Conservation (phyloP, 2,113 vertebrate genomes). For the Pholis gunnellus region DNA sequence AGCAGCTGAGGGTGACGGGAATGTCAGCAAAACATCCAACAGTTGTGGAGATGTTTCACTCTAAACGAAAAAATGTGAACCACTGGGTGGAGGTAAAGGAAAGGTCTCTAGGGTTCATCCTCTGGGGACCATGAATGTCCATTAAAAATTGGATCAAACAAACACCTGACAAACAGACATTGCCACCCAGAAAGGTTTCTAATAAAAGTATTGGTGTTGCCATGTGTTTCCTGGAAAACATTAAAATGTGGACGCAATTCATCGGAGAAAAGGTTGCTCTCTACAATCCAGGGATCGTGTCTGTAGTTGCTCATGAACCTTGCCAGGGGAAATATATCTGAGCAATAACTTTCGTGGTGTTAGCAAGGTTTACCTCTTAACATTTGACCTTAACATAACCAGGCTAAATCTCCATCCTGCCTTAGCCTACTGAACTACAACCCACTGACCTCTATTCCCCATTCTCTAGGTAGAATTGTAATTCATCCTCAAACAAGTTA, state of each 20-base stretch:
- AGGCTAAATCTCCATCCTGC: conserved; percentile 20
- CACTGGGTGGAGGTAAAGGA: background rate
- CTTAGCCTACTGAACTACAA: conserved; percentile 40
- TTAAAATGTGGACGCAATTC: background rate
- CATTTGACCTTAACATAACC: conserved; percentile 35
- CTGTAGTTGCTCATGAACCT: conserved; percentile 41
- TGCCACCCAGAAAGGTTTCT: background rate
- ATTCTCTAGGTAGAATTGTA: background rate
- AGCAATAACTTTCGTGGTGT: conserved; percentile 55
- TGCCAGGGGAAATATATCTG: conserved; percentile 22
- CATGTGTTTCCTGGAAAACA: background rate
- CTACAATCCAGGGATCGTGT: background rate
- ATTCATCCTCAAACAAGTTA: background rate
- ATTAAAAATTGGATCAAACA: background rate
- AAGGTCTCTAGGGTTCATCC: background rate
- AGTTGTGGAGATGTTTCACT: no score
- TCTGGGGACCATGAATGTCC: background rate
- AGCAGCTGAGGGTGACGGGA: no score
- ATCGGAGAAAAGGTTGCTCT: background rate
- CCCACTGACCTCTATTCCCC: background rate
- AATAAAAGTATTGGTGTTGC: background rate
- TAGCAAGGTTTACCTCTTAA: conserved; percentile 42
- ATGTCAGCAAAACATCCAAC: no score
- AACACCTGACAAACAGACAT: background rate
- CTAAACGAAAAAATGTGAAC: no score